Evolutionary conservation across 2,888 invertebrate genomes (phyloP).

Genomic region (Brachylomia viminalis): DNA sequence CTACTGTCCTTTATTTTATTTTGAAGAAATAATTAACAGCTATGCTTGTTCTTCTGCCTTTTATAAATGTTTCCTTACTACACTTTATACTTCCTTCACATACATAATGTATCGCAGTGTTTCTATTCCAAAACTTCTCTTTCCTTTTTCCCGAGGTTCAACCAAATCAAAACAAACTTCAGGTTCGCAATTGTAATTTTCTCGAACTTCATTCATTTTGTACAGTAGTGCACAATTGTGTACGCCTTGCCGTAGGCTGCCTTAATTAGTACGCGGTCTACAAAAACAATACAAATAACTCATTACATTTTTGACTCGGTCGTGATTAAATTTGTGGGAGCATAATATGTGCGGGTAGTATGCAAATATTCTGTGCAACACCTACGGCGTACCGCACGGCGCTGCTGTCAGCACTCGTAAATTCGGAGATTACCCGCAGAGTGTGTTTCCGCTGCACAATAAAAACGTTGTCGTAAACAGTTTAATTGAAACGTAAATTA

Average conservation of each 20-base stretch:
- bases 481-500: conserved; percentile 62
- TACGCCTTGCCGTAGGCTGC: conserved; percentile 47
- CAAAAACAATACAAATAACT: conserved; percentile 61
- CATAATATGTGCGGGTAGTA: conserved; percentile 54
- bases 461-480: conserved; percentile 59
- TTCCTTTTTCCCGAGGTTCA: conserved; percentile 21
- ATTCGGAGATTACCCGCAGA: conserved; percentile 66
- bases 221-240: conserved; percentile 48
- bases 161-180: conserved; percentile 57
- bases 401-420: conserved; percentile 65
- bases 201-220: conserved; percentile 53
- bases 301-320: conserved; percentile 57
- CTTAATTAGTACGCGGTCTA: conserved; percentile 58
- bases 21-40: background rate
- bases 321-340: conserved; percentile 63
- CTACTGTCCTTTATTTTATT: background rate
- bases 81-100: too few relatives aligned
- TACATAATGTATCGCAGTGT: conserved; percentile 11
- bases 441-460: conserved; percentile 59
- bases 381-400: conserved; percentile 39
- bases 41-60: background rate
- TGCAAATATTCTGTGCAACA: conserved; percentile 64
- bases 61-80: background rate
- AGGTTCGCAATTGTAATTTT: conserved; percentile 55
- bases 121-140: conserved; percentile 13